Evolutionary conservation across 2,888 invertebrate genomes (phyloP).

Genomic region (Malacosoma neustria): DNA sequence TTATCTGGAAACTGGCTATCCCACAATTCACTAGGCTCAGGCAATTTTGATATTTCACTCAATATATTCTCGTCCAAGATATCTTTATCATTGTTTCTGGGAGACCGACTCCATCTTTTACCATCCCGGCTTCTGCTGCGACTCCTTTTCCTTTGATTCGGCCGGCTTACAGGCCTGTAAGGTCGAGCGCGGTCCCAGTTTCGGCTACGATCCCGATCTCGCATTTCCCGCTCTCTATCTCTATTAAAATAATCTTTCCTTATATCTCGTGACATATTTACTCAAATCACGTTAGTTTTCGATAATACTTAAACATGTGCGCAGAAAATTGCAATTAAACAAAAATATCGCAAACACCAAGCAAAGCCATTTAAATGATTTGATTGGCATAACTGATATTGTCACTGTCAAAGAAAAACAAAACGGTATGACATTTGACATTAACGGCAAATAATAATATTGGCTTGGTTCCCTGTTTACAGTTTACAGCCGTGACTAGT

Average conservation of each 20-base stretch:
- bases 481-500: too few relatives aligned
- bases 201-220: conserved; percentile 27
- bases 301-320: too few relatives aligned
- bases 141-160: conserved; percentile 22
- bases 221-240: conserved; percentile 26
- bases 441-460: too few relatives aligned
- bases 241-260: conserved; percentile 29
- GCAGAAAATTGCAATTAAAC: too few relatives aligned
- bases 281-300: too few relatives aligned
- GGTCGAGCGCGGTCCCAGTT: conserved; percentile 14
- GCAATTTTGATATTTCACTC: conserved; percentile 56
- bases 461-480: too few relatives aligned
- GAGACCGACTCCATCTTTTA: conserved; percentile 46
- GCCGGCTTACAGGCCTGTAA: conserved; percentile 6
- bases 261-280: conserved; percentile 35
- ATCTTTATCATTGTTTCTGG: conserved; percentile 50
- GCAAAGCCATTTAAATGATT: too few relatives aligned
- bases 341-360: too few relatives aligned
- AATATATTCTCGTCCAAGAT: conserved; percentile 55
- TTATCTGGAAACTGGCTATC: conserved; percentile 50
- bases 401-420: too few relatives aligned
- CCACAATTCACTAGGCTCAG: conserved; percentile 62
- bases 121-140: conserved; percentile 40
- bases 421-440: too few relatives aligned
- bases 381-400: too few relatives aligned